phyloP scores from a whole-genome alignment of 2,797 vertebrate species.

The Falco berigora region DNA sequence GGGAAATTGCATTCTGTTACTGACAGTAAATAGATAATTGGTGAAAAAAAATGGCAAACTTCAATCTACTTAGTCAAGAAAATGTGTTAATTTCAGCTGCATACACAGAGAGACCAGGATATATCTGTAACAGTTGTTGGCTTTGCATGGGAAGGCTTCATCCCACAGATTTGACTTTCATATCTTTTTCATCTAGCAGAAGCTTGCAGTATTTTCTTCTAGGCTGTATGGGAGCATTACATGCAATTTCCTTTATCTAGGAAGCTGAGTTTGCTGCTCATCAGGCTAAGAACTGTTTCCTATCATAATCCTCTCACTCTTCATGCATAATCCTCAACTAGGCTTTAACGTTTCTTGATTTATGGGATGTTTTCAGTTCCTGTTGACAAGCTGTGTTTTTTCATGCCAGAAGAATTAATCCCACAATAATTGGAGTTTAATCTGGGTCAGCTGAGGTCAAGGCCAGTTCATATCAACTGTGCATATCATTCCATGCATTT shows the following conservation, averaged over 20 bases:
- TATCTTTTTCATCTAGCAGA: constrained; percentile 27
- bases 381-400: constrained; percentile 43
- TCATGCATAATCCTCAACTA: constrained; percentile 15
- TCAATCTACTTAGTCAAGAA: background rate
- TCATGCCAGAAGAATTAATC: constrained; percentile 3
- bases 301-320: constrained; percentile 30
- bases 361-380: constrained; percentile 25
- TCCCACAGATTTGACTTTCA: background rate
- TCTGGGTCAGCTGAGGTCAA: constrained; percentile 6
- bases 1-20: constrained; percentile 14
- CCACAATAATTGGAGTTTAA: background rate
- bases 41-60: background rate
- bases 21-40: constrained; percentile 8
- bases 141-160: constrained; percentile 13
- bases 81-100: background rate
- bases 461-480: background rate
- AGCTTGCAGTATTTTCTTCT: constrained; percentile 45
- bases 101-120: background rate
- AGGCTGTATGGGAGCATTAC: constrained; percentile 6
- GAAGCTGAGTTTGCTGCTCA: constrained; percentile 27
- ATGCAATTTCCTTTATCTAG: constrained; percentile 34
- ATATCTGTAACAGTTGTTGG: constrained; percentile 9
- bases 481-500: background rate
- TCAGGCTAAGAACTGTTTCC: constrained; percentile 31
- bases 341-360: constrained; percentile 29